Evolutionary conservation across 2,113 vertebrate species (phyloP).

Genomic region (Illadopsis cleaveri): DNA sequence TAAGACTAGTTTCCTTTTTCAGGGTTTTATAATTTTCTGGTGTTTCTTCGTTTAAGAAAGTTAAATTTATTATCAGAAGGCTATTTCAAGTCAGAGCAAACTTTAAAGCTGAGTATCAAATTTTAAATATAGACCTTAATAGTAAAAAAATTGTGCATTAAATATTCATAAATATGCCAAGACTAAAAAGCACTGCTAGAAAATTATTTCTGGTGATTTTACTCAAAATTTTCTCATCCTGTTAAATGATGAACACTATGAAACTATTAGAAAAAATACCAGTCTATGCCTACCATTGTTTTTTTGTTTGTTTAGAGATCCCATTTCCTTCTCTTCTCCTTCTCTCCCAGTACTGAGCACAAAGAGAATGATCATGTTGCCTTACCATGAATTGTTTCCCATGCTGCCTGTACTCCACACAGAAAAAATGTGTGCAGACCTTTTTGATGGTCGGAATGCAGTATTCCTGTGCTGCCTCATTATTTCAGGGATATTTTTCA

Average conservation of each 20-base stretch:
- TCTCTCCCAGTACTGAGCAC: not conserved
- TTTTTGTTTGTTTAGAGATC: not conserved
- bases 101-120: not conserved
- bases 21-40: not conserved
- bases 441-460: not conserved
- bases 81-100: not conserved
- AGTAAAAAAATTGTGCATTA: not conserved
- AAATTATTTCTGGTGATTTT: slow-evolving; percentile 2
- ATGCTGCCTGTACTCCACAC: not conserved
- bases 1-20: not conserved
- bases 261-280: not conserved
- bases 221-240: not conserved
- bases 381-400: not conserved
- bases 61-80: not conserved
- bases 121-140: not conserved
- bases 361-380: not conserved
- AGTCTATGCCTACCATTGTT: not conserved
- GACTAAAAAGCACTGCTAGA: not conserved
- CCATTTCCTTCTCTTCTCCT: not conserved
- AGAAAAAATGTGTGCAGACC: not conserved
- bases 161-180: not conserved
- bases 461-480: not conserved
- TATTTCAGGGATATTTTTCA: not conserved
- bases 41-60: not conserved
- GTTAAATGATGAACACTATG: not conserved